A percentile compares a stretch with the other conserved stretches of the same genome.
These are phyloP conservation scores for Hippopotamus amphibius DNA, from an alignment of 2,113 vertebrate genomes.

Conservation along the genomic window DNA sequence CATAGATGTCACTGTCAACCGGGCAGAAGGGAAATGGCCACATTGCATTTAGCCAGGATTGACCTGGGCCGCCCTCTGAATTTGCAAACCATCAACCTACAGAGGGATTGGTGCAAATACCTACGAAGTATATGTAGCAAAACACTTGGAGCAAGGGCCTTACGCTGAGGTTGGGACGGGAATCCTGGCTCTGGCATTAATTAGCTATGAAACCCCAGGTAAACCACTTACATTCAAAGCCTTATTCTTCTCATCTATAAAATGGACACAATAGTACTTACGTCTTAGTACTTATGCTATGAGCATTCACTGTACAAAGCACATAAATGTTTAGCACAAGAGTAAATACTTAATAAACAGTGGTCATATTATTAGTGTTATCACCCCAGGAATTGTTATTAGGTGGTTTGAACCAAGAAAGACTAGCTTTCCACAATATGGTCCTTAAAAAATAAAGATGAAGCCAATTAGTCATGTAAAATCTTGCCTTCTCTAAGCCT, in stretches of 20 bases:
- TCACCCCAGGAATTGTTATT: background rate
- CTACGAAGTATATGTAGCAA: background rate
- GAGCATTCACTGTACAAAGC: background rate
- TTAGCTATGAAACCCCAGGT: background rate
- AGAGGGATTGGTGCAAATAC: background rate
- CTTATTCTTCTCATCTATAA: background rate
- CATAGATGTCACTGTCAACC: background rate
- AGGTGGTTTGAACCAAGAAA: background rate
- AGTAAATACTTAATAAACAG: background rate
- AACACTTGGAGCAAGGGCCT: background rate
- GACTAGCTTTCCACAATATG: background rate
- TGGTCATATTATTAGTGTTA: background rate
- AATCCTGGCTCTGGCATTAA: background rate
- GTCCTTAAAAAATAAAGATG: background rate
- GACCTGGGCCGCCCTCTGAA: background rate
- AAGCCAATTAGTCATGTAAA: background rate
- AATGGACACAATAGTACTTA: background rate
- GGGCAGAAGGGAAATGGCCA: background rate
- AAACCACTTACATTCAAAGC: background rate
- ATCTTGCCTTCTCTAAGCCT: background rate
- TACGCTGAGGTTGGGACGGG: background rate
- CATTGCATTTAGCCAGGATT: background rate
- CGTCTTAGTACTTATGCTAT: background rate
- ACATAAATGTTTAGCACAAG: background rate
- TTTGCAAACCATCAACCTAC: background rate